phyloP scores from a whole-genome alignment of 2,113 vertebrate genomes.

The Callipepla squamata region DNA sequence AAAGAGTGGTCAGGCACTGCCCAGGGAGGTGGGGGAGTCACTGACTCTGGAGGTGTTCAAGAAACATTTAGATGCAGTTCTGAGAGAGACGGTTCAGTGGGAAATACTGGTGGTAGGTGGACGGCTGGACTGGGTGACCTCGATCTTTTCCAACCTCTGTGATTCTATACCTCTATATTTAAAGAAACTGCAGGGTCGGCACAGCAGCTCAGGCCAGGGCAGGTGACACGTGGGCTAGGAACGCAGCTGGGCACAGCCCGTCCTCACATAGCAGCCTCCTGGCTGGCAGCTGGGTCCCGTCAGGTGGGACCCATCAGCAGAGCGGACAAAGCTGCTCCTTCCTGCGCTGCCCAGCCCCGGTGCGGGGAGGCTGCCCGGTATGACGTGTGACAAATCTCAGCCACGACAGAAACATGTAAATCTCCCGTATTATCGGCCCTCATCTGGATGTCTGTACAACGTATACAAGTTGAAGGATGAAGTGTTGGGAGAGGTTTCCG shows the following conservation, averaged over 20 bases:
- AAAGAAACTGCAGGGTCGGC: too few relatives aligned
- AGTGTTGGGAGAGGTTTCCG: conserved; percentile 81
- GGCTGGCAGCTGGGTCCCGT: neutral
- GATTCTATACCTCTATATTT: too few relatives aligned
- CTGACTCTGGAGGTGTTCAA: too few relatives aligned
- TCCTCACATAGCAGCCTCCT: neutral
- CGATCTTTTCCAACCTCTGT: too few relatives aligned
- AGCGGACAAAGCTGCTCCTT: neutral
- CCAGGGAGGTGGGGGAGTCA: too few relatives aligned
- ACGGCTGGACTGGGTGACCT: too few relatives aligned
- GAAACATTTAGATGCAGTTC: too few relatives aligned
- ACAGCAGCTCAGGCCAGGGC: neutral
- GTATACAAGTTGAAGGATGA: conserved; percentile 69
- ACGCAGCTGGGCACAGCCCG: neutral
- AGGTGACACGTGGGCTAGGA: neutral
- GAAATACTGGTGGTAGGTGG: too few relatives aligned
- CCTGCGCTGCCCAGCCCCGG: fast-evolving
- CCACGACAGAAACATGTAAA: conserved; percentile 77
- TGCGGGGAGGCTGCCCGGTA: neutral
- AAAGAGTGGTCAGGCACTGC: too few relatives aligned
- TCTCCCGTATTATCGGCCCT: conserved; percentile 80
- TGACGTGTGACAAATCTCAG: conserved; percentile 61
- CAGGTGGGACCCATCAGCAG: neutral
- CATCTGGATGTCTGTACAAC: conserved; percentile 82
- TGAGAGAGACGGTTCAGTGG: too few relatives aligned